Evolutionary conservation across 2,888 invertebrate genomes (phyloP), one percentile per base, ranked within the genome.

Genomic region (Uropetala carovei): DNA sequence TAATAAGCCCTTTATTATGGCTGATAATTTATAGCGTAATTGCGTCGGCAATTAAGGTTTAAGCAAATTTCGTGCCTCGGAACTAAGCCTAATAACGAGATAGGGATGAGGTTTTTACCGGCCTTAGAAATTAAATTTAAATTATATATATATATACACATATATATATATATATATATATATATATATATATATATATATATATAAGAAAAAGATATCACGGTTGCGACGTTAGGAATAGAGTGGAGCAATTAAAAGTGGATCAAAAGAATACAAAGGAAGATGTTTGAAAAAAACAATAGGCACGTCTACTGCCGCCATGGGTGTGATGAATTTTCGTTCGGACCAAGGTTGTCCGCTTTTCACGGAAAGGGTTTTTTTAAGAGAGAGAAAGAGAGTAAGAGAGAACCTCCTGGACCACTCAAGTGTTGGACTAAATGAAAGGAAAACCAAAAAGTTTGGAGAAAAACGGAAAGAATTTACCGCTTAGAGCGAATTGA

Each of bases 91-190:
- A 60, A 86, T 59, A 60, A n/a, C 18, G 64, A n/a, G n/a, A 64
- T 89, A 7, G 75, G 30, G 14, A 0, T 56, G 0, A 89, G 64
- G 18, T 64, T 64, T 89, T 57, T 43, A 27, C 43, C 57, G 59
- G 86, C 43, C 64, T 89, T 86, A 86, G 86, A 43, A 7, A 89
- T 89, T 18, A 64, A 86, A 86, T 58, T 58, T 86, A 60, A 89
- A 64, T 89, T 64, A 64, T 64, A 60, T n/a, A n/a, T n/a, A n/a
- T n/a, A n/a, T n/a, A n/a, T n/a, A n/a, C n/a, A n/a, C n/a, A n/a
- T n/a, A n/a, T n/a, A n/a, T n/a, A n/a, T n/a, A n/a, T n/a, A n/a
- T n/a, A n/a, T n/a, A n/a, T n/a, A n/a, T n/a, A n/a, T n/a, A n/a
- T n/a, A n/a, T n/a, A n/a, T n/a, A n/a, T n/a, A n/a, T n/a, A n/a